Base-by-base conservation (phyloP, 1,140 invertebrate species). In the Cotesia vestalis region DNA sequence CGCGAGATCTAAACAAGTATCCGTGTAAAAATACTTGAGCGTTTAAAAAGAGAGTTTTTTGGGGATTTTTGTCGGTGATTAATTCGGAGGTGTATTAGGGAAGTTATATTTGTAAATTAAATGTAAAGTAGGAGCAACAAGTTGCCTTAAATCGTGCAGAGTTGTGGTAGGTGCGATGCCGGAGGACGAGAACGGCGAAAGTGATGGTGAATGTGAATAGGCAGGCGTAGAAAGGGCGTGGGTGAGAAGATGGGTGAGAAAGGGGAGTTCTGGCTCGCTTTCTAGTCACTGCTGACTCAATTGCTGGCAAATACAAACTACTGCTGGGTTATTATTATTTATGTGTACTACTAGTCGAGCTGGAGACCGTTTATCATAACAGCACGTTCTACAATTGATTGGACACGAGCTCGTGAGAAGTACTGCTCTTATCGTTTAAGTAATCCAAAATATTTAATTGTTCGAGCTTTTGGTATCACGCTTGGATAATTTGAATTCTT, bases 41-140 rank as follows among this genome's bases (percentile, higher is more conserved):
- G 11, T 46, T 46, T 46, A 6, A 9, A 6, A 8, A 46, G 11
- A 46, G 2, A 9, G 5, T 6, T 46, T 46, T 46, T 46, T 46
- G 6, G 11, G 1, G 1, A 8, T 46, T 46, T 46, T 46, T 8
- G 40, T 6, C 8, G 40, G 40, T 6, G 11, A 46, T 46, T 46
- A 46, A 46, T 46, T 46, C 5, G 40, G 5, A 2, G 11, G 40
- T 64, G 38, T n/a, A 4, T 57, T 68, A 27, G 40, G 40, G 40
- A 27, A 63, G 20, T 68, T 53, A 75, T 76, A 46, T 55, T 57
- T 57, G 57, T 55, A 66, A 69, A 63, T 71, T 55, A 66, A 69
- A 63, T 71, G 61, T 20, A 60, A 72, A 67, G 69, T 69, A 57
- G 71, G 75, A 77, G 78, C 78, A 79, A 79, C 78, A 79, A 79